Base-by-base conservation (phyloP, 1,140 invertebrate genomes). In the Drosophila nasuta region DNA sequence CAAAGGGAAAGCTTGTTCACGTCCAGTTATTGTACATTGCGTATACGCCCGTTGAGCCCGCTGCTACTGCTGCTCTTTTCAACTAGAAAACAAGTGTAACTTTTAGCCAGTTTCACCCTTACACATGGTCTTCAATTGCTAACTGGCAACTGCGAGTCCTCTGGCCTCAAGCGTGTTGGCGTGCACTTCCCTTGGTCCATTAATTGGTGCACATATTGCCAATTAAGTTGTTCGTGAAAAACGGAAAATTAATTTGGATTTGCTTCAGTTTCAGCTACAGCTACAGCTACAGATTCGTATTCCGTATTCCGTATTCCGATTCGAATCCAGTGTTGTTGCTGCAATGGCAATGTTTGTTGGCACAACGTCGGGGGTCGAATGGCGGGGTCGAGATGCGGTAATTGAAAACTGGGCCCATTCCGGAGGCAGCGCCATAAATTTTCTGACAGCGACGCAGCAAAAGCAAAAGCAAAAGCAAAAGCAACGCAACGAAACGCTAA, bases 211-310 rank as follows among this genome's bases (percentile, higher is more conserved):
- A 75, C 80, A 88, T 81, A 83, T 87, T 87, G 83, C 83, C 83
- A 87, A 89, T 87, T 87, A 87, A 65, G 70, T 77, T 77, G 62
- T 28, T 56, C 48, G 74, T 73, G 80, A 67, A 83, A 83, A 89
- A 80, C 85, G 83, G 83, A 87, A 87, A 87, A 87, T 87, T 87
- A 87, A 87, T 87, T 87, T 88, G 70, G 72, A 88, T 77, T 83
- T 77, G 65, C 56, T 56, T 56, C 57, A 56, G 56, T 60, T 74
- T 74, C 57, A 49, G 64, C 67, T 54, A 43, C 64, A 38, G 38
- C 20, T 20, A 20, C 20, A 49, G 64, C 66, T 54, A 43, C 64
- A 38, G 38, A 68, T 74, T 68, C 57, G 20, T 15, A 60, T 60
- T 65, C 60, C 57, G 13, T 13, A 60, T 60, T 65, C 60, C 20